These are phyloP conservation scores for Zaprionus tsacasi DNA, from an alignment of 1,140 invertebrate genomes.

Conservation along the genomic window DNA sequence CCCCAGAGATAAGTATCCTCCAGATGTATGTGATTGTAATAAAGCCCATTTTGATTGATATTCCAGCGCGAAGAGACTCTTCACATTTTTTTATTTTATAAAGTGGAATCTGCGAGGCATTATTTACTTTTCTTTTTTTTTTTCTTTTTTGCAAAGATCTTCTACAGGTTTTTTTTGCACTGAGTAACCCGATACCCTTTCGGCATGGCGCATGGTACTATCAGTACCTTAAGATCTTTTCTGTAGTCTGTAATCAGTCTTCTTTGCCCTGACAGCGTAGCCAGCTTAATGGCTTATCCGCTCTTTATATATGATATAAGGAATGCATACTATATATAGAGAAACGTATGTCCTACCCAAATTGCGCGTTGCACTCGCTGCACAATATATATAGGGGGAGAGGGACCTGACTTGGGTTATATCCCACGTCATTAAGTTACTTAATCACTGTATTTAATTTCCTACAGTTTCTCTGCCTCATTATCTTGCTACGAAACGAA, in stretches of 20 bases:
- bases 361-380: constrained; percentile 24
- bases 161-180: neutral
- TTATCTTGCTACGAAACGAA: constrained; percentile 58
- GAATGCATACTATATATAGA: neutral
- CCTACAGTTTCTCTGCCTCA: constrained; percentile 62
- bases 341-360: constrained; percentile 13
- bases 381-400: constrained; percentile 12
- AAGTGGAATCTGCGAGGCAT: neutral
- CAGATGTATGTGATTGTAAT: neutral
- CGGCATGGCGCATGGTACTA: neutral
- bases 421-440: constrained; percentile 81
- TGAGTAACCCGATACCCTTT: neutral
- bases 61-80: constrained; percentile 1
- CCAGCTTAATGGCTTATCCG: constrained; percentile 41
- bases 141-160: neutral
- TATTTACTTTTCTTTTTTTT: neutral
- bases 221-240: constrained; percentile 18
- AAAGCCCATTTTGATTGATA: constrained; percentile 6
- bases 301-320: constrained; percentile 17
- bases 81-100: neutral
- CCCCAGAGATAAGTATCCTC: no score
- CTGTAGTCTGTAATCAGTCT: constrained; percentile 24
- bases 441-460: constrained; percentile 83
- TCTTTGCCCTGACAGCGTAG: neutral
- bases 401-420: constrained; percentile 26